Evolutionary conservation across 2,113 vertebrate species (phyloP), one percentile per base, ranked within the genome.

Genomic region (Lophura nycthemera): DNA sequence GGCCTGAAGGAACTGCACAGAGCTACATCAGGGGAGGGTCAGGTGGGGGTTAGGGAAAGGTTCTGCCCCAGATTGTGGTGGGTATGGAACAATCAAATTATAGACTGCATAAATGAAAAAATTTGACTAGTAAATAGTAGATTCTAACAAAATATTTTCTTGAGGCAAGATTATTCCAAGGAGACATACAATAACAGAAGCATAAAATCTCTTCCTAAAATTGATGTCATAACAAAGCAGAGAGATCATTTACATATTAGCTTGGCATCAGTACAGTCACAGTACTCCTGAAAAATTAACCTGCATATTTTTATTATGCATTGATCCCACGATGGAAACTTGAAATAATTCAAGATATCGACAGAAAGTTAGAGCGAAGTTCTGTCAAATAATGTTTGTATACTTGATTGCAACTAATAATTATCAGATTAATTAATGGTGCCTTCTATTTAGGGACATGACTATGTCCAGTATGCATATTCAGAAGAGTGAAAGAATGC

Each of bases 131-230:
- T 30, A 86, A 91, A 83, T 30, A 77, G 34, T 81, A 95, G 92
- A 89, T 84, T 90, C 52, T 64, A 67, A 67, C 50, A 60, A 92
- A 88, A 71, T 81, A 45, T 89, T 89, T 92, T 89, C 74, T 54
- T 40, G 43, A 57, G 7, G 25, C 20, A 84, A 76, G 38, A 34
- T 15, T 65, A 60, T 81, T 79, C 61, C 57, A 61, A 36, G 14
- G 72, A 32, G 34, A 81, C 1, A 50, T 5, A 11, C 42, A 43
- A 71, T 32, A 80, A 77, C 29, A 71, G 40, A 76, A 76, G 48
- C 24, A 70, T 20, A 73, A 87, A 76, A 88, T 32, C 4, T 81
- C 19, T 40, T 56, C 42, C 43, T 36, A 73, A 80, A 83, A 88
- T 3, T 29, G 17, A 63, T 71, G 56, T 56, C 0, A 16, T 47